Evolutionary conservation across 2,888 invertebrate genomes (phyloP).

Genomic region (Lasioglossum oenotherae): DNA sequence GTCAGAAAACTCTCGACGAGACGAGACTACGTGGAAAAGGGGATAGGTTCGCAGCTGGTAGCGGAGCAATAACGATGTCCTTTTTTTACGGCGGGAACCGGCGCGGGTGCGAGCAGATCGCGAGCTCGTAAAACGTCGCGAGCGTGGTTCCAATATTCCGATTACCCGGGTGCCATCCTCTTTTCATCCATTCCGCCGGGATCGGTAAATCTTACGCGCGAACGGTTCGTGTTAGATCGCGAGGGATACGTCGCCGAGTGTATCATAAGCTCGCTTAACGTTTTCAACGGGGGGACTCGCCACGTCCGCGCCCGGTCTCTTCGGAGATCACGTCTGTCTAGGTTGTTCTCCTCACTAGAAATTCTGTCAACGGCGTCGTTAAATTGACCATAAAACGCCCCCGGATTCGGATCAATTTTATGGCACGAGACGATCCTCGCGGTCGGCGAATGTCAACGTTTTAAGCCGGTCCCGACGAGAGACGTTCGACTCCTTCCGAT

Average conservation of each 20-base stretch:
- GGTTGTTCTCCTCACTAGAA: constrained; percentile 30
- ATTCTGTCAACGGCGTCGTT: constrained; percentile 57
- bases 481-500: background rate
- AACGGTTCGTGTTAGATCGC: constrained; percentile 10
- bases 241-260: constrained; percentile 27
- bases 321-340: constrained; percentile 11
- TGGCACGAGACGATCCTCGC: constrained; percentile 20
- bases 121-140: constrained; percentile 58
- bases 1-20: constrained; percentile 20
- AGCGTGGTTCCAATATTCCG: constrained; percentile 49
- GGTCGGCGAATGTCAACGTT: constrained; percentile 40
- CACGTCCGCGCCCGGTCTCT: constrained; percentile 14
- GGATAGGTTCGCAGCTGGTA: constrained; percentile 34
- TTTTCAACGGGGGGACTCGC: constrained; percentile 7
- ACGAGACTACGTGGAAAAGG: background rate
- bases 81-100: constrained; percentile 51
- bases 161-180: constrained; percentile 43
- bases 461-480: constrained; percentile 1
- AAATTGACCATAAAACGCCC: constrained; percentile 51
- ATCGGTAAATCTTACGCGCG: constrained; percentile 50
- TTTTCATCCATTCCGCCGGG: constrained; percentile 1
- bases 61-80: constrained; percentile 55
- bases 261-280: constrained; percentile 26
- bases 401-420: constrained; percentile 47
- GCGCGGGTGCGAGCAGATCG: constrained; percentile 36